Base-by-base conservation (phyloP, 2,113 vertebrate genomes). In the Grallaria varia region DNA sequence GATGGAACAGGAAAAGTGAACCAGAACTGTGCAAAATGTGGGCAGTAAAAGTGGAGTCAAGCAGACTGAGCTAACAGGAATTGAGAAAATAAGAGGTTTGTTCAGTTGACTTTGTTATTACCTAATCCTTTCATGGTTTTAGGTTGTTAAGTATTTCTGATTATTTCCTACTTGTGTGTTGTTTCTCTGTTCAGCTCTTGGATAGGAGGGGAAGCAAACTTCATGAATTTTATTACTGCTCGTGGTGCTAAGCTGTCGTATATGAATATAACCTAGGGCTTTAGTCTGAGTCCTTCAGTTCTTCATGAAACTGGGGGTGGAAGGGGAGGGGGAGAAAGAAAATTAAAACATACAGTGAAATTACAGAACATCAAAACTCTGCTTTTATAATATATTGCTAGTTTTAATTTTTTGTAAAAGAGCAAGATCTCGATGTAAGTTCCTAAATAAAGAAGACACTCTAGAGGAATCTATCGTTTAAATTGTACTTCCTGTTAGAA, bases 31-130 rank as follows among this genome's bases (percentile, higher is more conserved):
- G 6, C 12, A 22, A 19, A 17, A 4, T 50, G 40, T 47, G 30
- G 30, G 17, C 37, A 56, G 5, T 47, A 69, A 66, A 62, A 83
- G 14, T 12, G 56, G 69, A 77, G 22, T 31, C 60, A 42, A 64
- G 27, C 8, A 80, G 52, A 62, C 42, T 80, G 62, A 95, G 10
- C 42, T 83, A 55, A 47, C 3, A 77, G 63, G 39, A 90, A 60
- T 10, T 52, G 31, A 81, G 69, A 89, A 94, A 78, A 94, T 87
- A 60, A 12, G 74, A 95, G 92, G 64, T 94, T 90, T 78, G 79
- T 86, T 78, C 6, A 12, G 49, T 67, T 95, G 47, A 67, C 37
- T 91, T 72, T 60, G 49, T 81, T 1, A 4, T 92, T 89, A 42
- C 30, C n/a, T 90, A 75, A 78, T 92, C 22, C 11, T 55, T 18